Evolutionary conservation across 2,113 vertebrate species (phyloP), one percentile per base, ranked within the genome.

Genomic region (Microcebus jonahi): DNA sequence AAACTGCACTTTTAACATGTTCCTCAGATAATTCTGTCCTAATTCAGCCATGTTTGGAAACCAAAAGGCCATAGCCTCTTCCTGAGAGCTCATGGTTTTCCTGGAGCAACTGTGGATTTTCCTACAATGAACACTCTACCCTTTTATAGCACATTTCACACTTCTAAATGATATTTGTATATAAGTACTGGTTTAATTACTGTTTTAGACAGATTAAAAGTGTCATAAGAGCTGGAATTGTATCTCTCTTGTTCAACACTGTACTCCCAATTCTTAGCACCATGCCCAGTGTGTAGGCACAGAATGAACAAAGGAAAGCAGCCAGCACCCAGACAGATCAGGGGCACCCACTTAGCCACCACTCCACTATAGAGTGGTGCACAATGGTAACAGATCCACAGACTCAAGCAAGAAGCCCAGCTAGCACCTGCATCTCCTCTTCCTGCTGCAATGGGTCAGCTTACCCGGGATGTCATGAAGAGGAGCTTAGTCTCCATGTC

Each of bases 401-500:
- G 34, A 70, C 29, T 9, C 53, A 18, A 71, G 34, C 31, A 7
- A 59, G 68, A 45, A 73, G 83, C 36, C 61, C 57, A 21, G 14
- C 42, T 0, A 9, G 23, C 13, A 29, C 25, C 18, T 21, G 31
- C 25, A 34, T 3, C 31, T 14, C 68, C 71, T 61, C 1, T 0
- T 59, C 0, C 61, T 70, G 55, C 61, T 31, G n/a, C 50, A 21
- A 11, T 0, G n/a, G 21, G 2, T 9, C 18, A 21, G 85, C 80
- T 97, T 98, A 99, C 99, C 99, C 99, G 97, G 0, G 99, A 99
- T 31, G 99, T 99, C 99, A 99, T 99, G 98, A 99, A 99, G 94
- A 99, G 99, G 94, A 99, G 99, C 80, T 99, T 99, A 88, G 99
- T 99, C 97, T 99, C 99, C 99, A 99, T 99, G 97, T 99, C 99